These are phyloP conservation scores for Trachelus troglodyta DNA, from an alignment of 2,888 invertebrate genomes.

Conservation along the genomic window DNA sequence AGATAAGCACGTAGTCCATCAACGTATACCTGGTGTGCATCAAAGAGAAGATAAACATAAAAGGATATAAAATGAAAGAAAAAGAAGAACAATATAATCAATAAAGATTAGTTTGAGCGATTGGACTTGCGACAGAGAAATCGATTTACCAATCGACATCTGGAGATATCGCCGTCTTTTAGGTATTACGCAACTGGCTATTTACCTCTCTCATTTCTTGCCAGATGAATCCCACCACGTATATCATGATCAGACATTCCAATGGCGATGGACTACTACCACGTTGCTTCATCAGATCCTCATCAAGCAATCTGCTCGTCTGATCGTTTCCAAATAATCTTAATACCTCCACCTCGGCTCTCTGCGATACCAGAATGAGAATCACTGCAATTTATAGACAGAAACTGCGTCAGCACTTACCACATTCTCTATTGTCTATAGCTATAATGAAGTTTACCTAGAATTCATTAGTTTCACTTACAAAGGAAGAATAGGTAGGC, in stretches of 20 bases:
- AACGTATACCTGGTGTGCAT: constrained; percentile 73
- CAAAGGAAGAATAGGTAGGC: constrained; percentile 94
- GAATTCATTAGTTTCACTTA: constrained; percentile 69
- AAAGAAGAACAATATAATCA: neutral
- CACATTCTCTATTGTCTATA: neutral
- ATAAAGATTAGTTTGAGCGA: neutral
- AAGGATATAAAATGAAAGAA: neutral
- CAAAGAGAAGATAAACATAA: neutral
- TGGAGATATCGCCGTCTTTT: neutral
- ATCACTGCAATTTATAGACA: constrained; percentile 74
- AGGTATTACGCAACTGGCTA: neutral
- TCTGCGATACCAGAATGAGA: constrained; percentile 91
- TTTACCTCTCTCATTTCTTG: constrained; percentile 85
- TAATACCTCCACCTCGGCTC: constrained; percentile 83
- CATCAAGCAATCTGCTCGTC: constrained; percentile 73
- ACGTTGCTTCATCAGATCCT: constrained; percentile 78
- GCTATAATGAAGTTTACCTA: neutral
- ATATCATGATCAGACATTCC: constrained; percentile 85
- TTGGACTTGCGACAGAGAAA: neutral
- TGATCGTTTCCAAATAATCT: constrained; percentile 79
- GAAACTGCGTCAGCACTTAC: neutral
- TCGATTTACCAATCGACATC: neutral
- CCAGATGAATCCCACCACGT: constrained; percentile 91
- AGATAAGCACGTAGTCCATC: constrained; percentile 89
- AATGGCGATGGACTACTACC: constrained; percentile 88